phyloP scores from a whole-genome alignment of 2,888 invertebrate genomes.

The Meteorus cinctellus region DNA sequence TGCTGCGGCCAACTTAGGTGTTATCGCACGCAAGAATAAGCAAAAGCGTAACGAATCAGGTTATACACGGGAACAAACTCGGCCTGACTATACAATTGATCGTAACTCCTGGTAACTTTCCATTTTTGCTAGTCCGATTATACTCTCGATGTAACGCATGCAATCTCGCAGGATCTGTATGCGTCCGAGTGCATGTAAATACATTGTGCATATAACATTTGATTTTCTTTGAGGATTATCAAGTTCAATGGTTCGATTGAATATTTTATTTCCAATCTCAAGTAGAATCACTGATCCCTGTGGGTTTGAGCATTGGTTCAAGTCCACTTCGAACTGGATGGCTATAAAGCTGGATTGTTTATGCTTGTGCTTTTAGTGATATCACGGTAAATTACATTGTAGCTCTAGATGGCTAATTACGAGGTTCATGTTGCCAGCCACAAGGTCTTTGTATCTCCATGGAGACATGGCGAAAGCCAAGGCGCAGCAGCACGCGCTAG shows the following conservation, averaged over 20 bases:
- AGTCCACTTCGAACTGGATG: not conserved
- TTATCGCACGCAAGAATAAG: not conserved
- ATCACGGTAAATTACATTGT: conserved; percentile 59
- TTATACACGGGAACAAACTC: not conserved
- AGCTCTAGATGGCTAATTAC: conserved; percentile 57
- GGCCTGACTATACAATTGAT: conserved; percentile 24
- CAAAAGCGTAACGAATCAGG: not conserved
- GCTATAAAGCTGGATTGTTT: conserved; percentile 1
- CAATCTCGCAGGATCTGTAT: not conserved
- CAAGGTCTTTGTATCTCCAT: conserved; percentile 46
- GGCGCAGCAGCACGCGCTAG: not conserved
- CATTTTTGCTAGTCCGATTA: conserved; percentile 32
- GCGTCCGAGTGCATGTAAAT: not conserved
- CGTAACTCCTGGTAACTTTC: conserved; percentile 39
- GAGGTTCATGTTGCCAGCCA: conserved; percentile 58
- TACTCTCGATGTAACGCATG: not conserved
- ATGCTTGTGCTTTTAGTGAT: conserved; percentile 36
- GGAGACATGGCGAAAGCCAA: not conserved
- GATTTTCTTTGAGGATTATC: conserved; percentile 25
- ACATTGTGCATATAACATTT: not conserved
- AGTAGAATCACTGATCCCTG: not conserved
- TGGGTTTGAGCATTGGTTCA: not conserved
- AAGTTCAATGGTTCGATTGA: conserved; percentile 24
- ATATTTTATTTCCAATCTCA: conserved; percentile 5
- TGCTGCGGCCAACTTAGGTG: not conserved